Base-by-base conservation (phyloP, 2,797 vertebrate genomes). In the Mastacembelus armatus region DNA sequence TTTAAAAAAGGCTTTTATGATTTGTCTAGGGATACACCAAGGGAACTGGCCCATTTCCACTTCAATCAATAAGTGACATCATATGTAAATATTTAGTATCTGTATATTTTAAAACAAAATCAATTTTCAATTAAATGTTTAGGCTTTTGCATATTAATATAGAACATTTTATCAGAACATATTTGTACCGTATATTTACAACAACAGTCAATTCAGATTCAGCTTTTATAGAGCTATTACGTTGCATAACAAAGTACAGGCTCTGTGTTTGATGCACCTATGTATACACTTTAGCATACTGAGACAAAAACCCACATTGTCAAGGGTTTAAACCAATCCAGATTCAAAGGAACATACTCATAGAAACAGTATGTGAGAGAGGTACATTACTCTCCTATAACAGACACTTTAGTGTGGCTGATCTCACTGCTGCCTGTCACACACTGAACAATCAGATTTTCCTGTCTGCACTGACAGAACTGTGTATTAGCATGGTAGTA, bases 1-100 rank as follows among this genome's bases (percentile, higher is more conserved):
- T 22, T 22, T 7, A 19, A 35, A 39, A 24, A 66, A 75, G 65
- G 58, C 24, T 24, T 66, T 66, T 52, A 24, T 16, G 64, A 57
- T 60, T 24, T 38, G 66, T 60, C 22, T 49, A 24, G 4, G 42
- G 3, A 52, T 56, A 33, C 22, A 8, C 10, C 16, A 21, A 18
- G 27, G 48, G 29, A 42, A 43, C 16, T n/a, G 12, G 15, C 4
- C 22, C 32, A 52, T 52, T 63, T 67, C 11, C 30, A 55, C 73
- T 62, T 43, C n/a, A n/a, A n/a, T n/a, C n/a, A 51, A n/a, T n/a
- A n/a, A n/a, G n/a, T n/a, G n/a, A n/a, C n/a, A n/a, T n/a, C n/a
- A n/a, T n/a, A n/a, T n/a, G n/a, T n/a, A n/a, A n/a, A n/a, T n/a
- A n/a, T n/a, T n/a, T n/a, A n/a, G n/a, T n/a, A n/a, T n/a, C n/a